These are phyloP conservation scores for Engystomops pustulosus DNA, from an alignment of 2,113 vertebrate genomes.

Conservation along the genomic window DNA sequence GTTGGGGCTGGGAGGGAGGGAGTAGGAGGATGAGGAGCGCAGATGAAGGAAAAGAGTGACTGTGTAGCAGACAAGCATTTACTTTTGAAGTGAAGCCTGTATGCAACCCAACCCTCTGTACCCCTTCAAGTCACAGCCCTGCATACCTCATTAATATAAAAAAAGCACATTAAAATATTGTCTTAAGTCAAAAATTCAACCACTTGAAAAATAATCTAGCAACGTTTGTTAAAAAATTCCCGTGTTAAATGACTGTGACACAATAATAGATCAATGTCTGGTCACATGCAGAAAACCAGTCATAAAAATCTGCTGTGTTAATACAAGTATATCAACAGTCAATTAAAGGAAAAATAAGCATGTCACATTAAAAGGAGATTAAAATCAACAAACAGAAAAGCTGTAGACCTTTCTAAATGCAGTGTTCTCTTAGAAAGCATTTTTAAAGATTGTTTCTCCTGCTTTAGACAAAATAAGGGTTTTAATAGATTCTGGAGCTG, in stretches of 20 bases:
- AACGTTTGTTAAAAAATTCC: not conserved
- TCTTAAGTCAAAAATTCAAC: not conserved
- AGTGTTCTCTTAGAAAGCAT: not conserved
- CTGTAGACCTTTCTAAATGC: not conserved
- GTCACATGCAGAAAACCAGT: not conserved
- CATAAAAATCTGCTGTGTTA: not conserved
- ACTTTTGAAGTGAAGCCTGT: no score
- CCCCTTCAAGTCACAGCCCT: no score
- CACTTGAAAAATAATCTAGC: not conserved
- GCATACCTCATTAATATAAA: no score
- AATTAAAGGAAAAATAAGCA: slow-evolving; percentile 1
- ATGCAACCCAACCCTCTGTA: no score
- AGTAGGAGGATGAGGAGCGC: no score
- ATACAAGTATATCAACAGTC: not conserved
- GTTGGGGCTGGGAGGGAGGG: no score
- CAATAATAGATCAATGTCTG: not conserved
- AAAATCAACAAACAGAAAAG: not conserved
- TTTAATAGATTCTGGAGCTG: not conserved
- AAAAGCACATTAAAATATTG: no score
- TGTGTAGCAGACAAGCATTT: no score
- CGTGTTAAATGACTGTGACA: not conserved
- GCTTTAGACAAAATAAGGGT: not conserved
- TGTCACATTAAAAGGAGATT: not conserved
- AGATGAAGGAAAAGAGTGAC: no score
- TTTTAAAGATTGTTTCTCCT: not conserved